Evolutionary conservation across 2,797 vertebrate species (phyloP).

Genomic region (Acrossocheilus wenchowensis): DNA sequence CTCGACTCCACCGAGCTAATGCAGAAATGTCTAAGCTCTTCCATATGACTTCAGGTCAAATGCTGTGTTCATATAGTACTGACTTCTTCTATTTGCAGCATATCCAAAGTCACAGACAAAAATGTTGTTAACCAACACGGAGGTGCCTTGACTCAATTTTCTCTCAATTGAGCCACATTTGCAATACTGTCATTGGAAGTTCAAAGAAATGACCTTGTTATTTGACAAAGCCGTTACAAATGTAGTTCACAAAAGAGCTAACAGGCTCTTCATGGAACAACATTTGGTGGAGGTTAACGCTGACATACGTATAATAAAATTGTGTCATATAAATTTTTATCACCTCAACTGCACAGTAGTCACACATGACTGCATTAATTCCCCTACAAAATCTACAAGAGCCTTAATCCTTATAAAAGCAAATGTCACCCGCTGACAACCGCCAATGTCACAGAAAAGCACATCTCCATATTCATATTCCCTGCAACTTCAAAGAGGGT

Average conservation of each 20-base stretch:
- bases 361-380: conserved; percentile 41
- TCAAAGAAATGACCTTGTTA: neutral
- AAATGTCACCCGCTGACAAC: conserved; percentile 32
- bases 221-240: neutral
- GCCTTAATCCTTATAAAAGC: conserved; percentile 39
- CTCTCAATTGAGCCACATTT: neutral
- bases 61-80: neutral
- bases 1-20: neutral
- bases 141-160: neutral
- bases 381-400: conserved; percentile 16
- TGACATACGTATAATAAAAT: conserved; percentile 40
- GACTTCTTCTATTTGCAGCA: neutral
- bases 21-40: neutral
- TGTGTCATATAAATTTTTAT: conserved; percentile 30
- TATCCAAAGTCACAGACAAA: neutral
- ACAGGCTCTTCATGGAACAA: neutral
- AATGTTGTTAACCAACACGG: neutral
- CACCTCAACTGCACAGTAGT: conserved; percentile 6
- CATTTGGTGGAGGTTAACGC: conserved; percentile 39
- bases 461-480: neutral
- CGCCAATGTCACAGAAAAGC: conserved; percentile 31
- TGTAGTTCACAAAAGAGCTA: neutral
- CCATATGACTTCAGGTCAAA: neutral
- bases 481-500: neutral
- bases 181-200: neutral